These are phyloP conservation scores for Boloria euphrosyne DNA, from an alignment of 2,888 invertebrate species.

Conservation along the genomic window DNA sequence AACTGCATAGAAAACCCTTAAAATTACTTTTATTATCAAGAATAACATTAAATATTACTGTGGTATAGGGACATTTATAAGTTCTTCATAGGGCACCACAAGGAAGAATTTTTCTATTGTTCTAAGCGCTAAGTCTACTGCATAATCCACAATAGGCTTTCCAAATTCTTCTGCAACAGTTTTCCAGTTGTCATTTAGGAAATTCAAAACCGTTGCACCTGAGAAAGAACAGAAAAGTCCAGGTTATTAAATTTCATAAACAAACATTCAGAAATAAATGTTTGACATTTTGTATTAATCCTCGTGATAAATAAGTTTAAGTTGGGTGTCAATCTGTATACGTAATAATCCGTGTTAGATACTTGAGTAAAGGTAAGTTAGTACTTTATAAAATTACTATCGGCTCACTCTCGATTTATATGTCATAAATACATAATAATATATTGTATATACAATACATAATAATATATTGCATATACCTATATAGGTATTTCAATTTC, in stretches of 20 bases:
- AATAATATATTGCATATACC: no score
- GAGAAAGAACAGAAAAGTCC: slow-evolving; percentile 41
- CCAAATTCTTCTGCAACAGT: slow-evolving; percentile 72
- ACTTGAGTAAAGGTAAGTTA: no score
- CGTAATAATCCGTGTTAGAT: no score
- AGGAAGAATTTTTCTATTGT: slow-evolving; percentile 71
- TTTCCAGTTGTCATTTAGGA: slow-evolving; percentile 72
- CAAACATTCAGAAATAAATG: no score
- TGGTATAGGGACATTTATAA: slow-evolving; percentile 68
- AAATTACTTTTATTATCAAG: slow-evolving; percentile 1
- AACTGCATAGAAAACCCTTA: neutral
- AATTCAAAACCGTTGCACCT: slow-evolving; percentile 66
- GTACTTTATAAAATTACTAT: no score
- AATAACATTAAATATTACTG: slow-evolving; percentile 5
- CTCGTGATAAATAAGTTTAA: no score
- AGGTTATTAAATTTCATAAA: neutral
- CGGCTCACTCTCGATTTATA: no score
- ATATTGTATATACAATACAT: no score
- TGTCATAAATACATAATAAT: no score
- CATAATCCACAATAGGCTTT: slow-evolving; percentile 72
- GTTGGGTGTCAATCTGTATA: no score
- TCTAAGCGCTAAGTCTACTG: slow-evolving; percentile 64
- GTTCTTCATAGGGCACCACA: slow-evolving; percentile 67
- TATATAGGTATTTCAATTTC: no score
- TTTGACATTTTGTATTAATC: no score